phyloP scores from a whole-genome alignment of 2,888 invertebrate genomes.

The Sarcophaga variegata region DNA sequence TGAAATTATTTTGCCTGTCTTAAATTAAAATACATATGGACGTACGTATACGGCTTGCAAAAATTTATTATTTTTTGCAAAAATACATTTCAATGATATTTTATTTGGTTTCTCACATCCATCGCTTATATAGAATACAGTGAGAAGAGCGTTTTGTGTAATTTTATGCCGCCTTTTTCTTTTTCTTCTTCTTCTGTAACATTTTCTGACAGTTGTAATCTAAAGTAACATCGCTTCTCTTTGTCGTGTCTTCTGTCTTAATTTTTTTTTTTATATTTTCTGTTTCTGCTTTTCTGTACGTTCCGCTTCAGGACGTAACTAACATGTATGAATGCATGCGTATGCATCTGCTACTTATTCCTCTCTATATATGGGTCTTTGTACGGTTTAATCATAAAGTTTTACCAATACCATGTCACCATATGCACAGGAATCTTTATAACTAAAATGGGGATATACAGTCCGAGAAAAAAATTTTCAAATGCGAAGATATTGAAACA shows the following conservation, averaged over 20 bases:
- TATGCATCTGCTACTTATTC: constrained; percentile 1
- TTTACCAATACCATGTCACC: neutral
- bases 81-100: neutral
- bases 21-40: too few relatives aligned
- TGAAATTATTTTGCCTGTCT: too few relatives aligned
- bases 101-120: neutral
- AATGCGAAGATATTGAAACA: too few relatives aligned
- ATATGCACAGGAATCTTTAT: neutral
- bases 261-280: neutral
- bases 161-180: neutral
- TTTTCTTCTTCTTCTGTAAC: constrained; percentile 5
- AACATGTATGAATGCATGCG: neutral
- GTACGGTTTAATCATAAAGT: constrained; percentile 22
- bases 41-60: too few relatives aligned
- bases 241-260: constrained; percentile 22
- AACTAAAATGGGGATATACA: neutral
- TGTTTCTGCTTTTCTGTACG: neutral
- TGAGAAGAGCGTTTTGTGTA: neutral
- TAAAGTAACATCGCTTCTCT: constrained; percentile 39
- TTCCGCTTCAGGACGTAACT: neutral
- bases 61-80: too few relatives aligned
- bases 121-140: neutral
- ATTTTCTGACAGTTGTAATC: constrained; percentile 58
- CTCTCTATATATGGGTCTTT: constrained; percentile 28
- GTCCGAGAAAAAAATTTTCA: too few relatives aligned